Conservation (phyloP, 2,888 invertebrate species). For the Seira musarum region DNA sequence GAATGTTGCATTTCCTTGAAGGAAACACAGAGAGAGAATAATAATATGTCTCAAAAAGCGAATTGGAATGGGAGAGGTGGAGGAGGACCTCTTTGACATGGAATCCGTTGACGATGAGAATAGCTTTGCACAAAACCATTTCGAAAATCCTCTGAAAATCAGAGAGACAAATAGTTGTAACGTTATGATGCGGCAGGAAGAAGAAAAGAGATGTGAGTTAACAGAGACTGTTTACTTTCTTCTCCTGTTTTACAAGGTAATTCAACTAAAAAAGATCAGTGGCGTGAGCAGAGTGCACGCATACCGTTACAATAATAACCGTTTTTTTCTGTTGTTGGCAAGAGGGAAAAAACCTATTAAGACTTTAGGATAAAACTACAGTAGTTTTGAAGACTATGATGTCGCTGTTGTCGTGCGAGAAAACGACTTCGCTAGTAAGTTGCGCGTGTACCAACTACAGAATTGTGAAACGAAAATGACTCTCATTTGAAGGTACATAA, state of each 20-base stretch:
- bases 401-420: not conserved
- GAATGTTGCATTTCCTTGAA: not conserved
- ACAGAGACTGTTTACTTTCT: constrained; percentile 6
- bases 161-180: constrained; percentile 20
- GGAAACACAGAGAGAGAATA: not conserved
- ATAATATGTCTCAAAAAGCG: not conserved
- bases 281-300: constrained; percentile 3
- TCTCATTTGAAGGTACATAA: constrained; percentile 1
- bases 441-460: no score
- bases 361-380: not conserved
- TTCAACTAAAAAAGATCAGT: constrained; percentile 17
- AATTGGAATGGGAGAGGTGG: constrained; percentile 1
- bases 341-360: constrained; percentile 12
- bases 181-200: no score
- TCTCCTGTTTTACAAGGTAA: constrained; percentile 8
- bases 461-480: not conserved
- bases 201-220: no score
- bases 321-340: constrained; percentile 28
- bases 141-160: constrained; percentile 56
- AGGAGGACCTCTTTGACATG: constrained; percentile 30
- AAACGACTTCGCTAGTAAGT: not conserved
- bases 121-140: constrained; percentile 55
- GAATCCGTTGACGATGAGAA: constrained; percentile 53
- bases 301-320: constrained; percentile 25
- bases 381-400: not conserved